Percentiles rank a stretch among this genome's conserved stretches.
Evolutionary conservation across 2,797 vertebrate species (phyloP).

Genomic region (Pristis pectinata): DNA sequence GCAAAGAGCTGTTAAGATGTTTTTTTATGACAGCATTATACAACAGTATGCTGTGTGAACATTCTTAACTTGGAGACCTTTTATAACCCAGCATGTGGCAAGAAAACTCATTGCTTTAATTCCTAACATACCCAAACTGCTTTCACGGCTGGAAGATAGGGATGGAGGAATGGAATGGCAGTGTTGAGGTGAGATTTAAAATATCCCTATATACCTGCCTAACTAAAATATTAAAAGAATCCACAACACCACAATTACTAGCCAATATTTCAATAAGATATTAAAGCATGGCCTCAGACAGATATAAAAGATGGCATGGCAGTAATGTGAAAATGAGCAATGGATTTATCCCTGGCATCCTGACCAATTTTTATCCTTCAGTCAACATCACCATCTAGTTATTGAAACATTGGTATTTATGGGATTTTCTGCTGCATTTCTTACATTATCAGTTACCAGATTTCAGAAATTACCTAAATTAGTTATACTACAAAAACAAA

Average conservation of each 20-base stretch:
- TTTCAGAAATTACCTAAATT: too few species aligned
- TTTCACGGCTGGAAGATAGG: not conserved
- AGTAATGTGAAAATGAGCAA: too few species aligned
- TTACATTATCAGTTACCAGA: too few species aligned
- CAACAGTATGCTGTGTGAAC: not conserved
- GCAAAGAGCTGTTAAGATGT: not conserved
- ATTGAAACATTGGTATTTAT: too few species aligned
- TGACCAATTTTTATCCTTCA: too few species aligned
- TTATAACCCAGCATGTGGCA: not conserved
- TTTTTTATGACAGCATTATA: not conserved
- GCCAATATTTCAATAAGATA: not conserved
- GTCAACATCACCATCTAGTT: too few species aligned
- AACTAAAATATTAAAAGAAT: not conserved
- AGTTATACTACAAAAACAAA: too few species aligned
- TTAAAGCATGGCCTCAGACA: too few species aligned
- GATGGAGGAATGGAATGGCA: too few species aligned
- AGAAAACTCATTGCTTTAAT: not conserved
- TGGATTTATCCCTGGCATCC: too few species aligned
- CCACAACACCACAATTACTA: not conserved
- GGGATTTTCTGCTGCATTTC: too few species aligned
- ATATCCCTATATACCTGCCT: not conserved
- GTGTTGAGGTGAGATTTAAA: not conserved
- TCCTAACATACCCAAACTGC: not conserved
- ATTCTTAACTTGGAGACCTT: not conserved
- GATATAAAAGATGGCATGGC: too few species aligned